Evolutionary conservation across 2,888 invertebrate genomes (phyloP).

Genomic region (Mactromeris polynyma): DNA sequence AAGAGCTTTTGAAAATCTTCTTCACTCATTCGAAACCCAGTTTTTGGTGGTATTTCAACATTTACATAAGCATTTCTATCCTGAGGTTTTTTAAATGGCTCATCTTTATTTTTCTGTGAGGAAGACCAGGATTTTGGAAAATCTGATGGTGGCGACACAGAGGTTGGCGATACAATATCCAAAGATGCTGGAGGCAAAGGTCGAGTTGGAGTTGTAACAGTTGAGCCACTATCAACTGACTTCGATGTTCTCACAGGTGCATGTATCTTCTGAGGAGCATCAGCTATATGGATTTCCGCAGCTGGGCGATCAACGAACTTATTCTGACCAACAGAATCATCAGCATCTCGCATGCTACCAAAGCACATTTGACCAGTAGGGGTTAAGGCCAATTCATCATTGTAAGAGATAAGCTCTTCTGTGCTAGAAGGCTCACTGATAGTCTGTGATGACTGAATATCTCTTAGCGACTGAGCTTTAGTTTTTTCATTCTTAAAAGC

Average conservation of each 20-base stretch:
- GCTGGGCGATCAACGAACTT: slow-evolving; percentile 73
- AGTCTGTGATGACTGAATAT: slow-evolving; percentile 53
- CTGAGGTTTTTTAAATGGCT: not conserved
- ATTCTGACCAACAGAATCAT: slow-evolving; percentile 40
- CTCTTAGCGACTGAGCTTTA: slow-evolving; percentile 62
- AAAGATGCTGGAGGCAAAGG: slow-evolving; percentile 64
- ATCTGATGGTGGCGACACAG: slow-evolving; percentile 13
- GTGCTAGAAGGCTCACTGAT: slow-evolving; percentile 30
- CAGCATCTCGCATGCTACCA: slow-evolving; percentile 63
- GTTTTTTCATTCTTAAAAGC: slow-evolving; percentile 79
- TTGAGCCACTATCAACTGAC: slow-evolving; percentile 8
- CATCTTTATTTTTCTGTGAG: not conserved
- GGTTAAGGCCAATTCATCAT: slow-evolving; percentile 60
- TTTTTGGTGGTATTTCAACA: slow-evolving; percentile 43
- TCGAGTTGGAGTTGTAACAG: slow-evolving; percentile 54
- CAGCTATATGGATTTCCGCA: slow-evolving; percentile 73
- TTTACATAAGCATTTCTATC: slow-evolving; percentile 30
- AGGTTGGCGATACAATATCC: slow-evolving; percentile 58
- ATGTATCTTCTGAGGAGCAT: slow-evolving; percentile 72
- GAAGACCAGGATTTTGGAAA: slow-evolving; percentile 23
- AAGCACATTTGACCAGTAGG: slow-evolving; percentile 65
- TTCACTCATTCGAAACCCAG: slow-evolving; percentile 60
- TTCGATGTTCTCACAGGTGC: slow-evolving; percentile 63
- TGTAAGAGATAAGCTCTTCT: slow-evolving; percentile 58
- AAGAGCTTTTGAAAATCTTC: slow-evolving; percentile 68